Evolutionary conservation across 1,140 invertebrate species (phyloP), one percentile per base, ranked within the genome.

Genomic region (Aphelenchoides avenae): DNA sequence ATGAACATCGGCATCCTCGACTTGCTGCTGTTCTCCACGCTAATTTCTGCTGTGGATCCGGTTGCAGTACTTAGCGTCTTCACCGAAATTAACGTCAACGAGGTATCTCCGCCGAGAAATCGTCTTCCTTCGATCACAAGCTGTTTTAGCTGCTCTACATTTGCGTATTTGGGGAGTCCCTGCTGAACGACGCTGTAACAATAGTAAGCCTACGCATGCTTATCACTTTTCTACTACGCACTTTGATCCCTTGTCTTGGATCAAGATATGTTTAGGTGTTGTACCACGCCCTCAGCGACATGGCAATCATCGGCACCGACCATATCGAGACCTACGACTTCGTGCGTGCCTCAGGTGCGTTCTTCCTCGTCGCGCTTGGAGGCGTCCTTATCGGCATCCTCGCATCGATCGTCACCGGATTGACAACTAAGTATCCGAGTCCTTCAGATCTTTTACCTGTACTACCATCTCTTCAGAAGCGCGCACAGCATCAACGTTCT

Each of bases 101-200:
- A 61, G 34, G 53, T 58, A 41, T 15, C 20, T 43, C 9, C 9
- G 7, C 30, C 41, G 18, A 7, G 9, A 43, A 43, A 7, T 43
- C 15, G 7, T 43, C 30, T 1, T 52, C 15, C 30, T 18, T 52
- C 2, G 22, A 6, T 36, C 30, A 15, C 13, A 41, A 64, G 7
- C 34, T 30, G 5, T 52, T 93, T 80, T 89, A 90, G 15, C 86
- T 96, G 4, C 80, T 96, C 0, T 95, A 96, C 80, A 97, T 96
- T 91, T 87, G 96, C 79, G 91, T 96, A 0, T 95, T 96, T 83
- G 92, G 92, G 29, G 93, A 97, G 78, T 92, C 89, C 72, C 93
- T 97, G 68, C 79, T 97, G 0, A 97, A 98, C 79, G 93, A 98
- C 84, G 93, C 93, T 13, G 91, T 98, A 52, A 87, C 93, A 13